These are phyloP conservation scores for Merodon equestris DNA, from an alignment of 2,888 invertebrate genomes.

Conservation along the genomic window DNA sequence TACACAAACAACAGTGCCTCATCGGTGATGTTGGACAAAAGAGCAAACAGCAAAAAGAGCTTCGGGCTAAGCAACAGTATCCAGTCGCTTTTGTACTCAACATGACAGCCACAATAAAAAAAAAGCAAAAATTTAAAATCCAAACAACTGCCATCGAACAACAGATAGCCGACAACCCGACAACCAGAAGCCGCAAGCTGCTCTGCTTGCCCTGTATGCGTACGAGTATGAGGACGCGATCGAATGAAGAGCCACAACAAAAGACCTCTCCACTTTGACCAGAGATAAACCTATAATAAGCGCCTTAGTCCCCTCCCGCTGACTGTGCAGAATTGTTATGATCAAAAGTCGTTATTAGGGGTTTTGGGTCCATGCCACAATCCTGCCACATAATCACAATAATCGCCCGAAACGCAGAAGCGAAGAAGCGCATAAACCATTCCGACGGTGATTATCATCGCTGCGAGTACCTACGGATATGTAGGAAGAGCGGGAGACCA, in stretches of 20 bases:
- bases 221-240: background rate
- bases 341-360: slow-evolving; percentile 58
- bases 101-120: slow-evolving; percentile 64
- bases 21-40: slow-evolving; percentile 41
- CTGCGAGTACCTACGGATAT: too few relatives aligned
- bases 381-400: slow-evolving; percentile 60
- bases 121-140: slow-evolving; percentile 49
- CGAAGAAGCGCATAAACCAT: too few relatives aligned
- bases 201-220: background rate
- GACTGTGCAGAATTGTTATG: slow-evolving; percentile 64
- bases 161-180: too few relatives aligned
- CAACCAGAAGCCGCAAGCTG: background rate
- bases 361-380: slow-evolving; percentile 14
- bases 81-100: slow-evolving; percentile 51
- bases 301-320: slow-evolving; percentile 39
- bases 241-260: slow-evolving; percentile 44
- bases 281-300: slow-evolving; percentile 66
- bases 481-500: slow-evolving; percentile 6
- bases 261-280: slow-evolving; percentile 68
- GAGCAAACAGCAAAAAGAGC: slow-evolving; percentile 39
- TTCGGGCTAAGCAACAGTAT: slow-evolving; percentile 30
- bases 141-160: background rate
- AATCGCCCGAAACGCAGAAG: slow-evolving; percentile 31
- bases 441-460: slow-evolving; percentile 32
- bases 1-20: slow-evolving; percentile 41